phyloP scores from a whole-genome alignment of 2,888 invertebrate genomes.

The Polydrusus tereticollis region DNA sequence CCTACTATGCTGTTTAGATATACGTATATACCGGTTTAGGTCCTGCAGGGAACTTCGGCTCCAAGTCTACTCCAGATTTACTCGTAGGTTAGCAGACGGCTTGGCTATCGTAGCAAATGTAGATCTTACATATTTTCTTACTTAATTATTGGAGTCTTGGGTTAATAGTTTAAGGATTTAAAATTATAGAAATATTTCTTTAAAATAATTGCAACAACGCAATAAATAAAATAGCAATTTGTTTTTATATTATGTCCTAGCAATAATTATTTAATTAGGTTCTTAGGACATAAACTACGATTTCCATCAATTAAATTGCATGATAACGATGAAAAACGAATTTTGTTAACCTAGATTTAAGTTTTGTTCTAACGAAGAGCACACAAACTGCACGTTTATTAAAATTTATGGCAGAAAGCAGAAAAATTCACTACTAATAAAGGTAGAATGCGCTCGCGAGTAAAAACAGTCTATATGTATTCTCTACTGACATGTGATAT shows the following conservation, averaged over 20 bases:
- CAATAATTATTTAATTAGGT: neutral
- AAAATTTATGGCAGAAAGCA: constrained; percentile 23
- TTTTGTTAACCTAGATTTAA: constrained; percentile 23
- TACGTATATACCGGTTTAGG: too few relatives aligned
- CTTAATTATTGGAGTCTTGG: too few relatives aligned
- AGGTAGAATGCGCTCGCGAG: constrained; percentile 5
- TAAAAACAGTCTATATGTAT: neutral
- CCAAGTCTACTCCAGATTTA: too few relatives aligned
- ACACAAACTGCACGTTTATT: constrained; percentile 12
- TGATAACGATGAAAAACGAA: constrained; percentile 19
- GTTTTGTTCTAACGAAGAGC: constrained; percentile 11
- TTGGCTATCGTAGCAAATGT: too few relatives aligned
- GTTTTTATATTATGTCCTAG: too few relatives aligned
- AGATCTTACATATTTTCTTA: too few relatives aligned
- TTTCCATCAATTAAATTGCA: neutral
- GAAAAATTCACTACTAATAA: constrained; percentile 18
- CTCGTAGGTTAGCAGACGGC: too few relatives aligned
- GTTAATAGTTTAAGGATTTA: too few relatives aligned
- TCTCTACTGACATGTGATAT: constrained; percentile 19
- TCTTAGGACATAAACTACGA: neutral
- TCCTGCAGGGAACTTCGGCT: too few relatives aligned
- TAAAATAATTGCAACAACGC: too few relatives aligned
- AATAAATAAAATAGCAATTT: too few relatives aligned
- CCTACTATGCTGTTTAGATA: too few relatives aligned
- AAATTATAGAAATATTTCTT: neutral